These are phyloP conservation scores for Xiphorhynchus elegans DNA, from an alignment of 2,113 vertebrate genomes.

Conservation along the genomic window DNA sequence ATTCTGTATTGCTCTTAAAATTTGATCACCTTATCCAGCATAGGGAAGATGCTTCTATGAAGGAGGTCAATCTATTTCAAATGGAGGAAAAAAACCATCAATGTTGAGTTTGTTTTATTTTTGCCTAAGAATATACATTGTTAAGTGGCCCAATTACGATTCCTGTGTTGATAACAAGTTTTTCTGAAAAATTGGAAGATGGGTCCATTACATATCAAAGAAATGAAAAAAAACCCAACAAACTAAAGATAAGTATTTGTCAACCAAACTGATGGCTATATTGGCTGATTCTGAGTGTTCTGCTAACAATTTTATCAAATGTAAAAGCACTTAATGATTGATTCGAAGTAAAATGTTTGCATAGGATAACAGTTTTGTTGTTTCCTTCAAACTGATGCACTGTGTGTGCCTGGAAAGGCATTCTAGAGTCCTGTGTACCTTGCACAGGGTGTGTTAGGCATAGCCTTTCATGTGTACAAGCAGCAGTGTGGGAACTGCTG, in stretches of 20 bases:
- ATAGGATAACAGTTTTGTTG: neutral
- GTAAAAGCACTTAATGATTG: neutral
- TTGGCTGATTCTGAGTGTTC: neutral
- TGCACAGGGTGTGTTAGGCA: rapidly evolving
- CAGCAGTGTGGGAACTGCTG: neutral
- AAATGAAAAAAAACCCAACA: neutral
- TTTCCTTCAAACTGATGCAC: neutral
- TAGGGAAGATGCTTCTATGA: neutral
- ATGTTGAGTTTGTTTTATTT: neutral
- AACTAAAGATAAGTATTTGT: neutral
- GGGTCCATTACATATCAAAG: neutral
- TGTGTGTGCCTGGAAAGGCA: neutral
- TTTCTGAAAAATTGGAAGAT: neutral
- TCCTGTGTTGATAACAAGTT: neutral
- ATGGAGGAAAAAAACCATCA: neutral
- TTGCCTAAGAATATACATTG: neutral
- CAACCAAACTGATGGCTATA: neutral
- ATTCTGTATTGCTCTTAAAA: neutral
- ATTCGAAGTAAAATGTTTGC: neutral
- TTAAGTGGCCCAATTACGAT: neutral
- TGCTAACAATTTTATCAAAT: neutral
- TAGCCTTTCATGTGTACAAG: neutral
- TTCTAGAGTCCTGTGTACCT: neutral
- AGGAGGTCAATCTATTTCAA: neutral
- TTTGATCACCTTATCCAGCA: neutral